These are phyloP conservation scores for Actenoides lindsayi DNA, from an alignment of 2,113 vertebrate species.

Conservation along the genomic window DNA sequence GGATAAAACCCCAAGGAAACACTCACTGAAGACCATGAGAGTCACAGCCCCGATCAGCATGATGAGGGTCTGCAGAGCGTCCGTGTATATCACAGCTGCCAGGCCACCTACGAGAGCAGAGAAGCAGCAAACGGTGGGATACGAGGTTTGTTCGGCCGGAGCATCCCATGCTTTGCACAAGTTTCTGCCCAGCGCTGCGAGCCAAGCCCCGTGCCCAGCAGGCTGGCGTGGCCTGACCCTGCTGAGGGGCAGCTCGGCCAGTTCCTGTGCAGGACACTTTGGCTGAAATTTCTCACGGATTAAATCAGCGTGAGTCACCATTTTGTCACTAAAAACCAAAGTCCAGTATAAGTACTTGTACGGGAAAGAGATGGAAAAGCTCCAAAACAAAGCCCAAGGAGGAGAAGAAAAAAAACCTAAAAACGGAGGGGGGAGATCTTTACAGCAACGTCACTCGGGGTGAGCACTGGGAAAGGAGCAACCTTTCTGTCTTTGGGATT, in stretches of 20 bases:
- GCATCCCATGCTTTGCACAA: background rate
- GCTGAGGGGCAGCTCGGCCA: background rate
- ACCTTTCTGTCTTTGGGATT: background rate
- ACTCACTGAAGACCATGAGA: constrained; percentile 91
- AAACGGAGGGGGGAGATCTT: accelerated
- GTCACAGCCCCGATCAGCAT: constrained; percentile 89
- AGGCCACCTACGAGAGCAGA: constrained; percentile 84
- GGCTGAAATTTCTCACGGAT: background rate
- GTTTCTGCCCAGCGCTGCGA: background rate
- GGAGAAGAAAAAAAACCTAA: background rate
- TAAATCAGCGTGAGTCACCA: constrained; percentile 3
- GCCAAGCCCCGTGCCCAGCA: accelerated
- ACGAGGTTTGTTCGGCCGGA: too few relatives aligned
- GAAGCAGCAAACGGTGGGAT: background rate
- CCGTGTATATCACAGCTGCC: constrained; percentile 97
- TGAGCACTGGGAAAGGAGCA: constrained; percentile 46
- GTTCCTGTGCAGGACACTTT: background rate
- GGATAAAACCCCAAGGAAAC: background rate
- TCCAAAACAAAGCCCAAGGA: background rate
- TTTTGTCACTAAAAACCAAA: background rate
- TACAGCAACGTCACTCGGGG: background rate
- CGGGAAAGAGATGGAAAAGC: background rate
- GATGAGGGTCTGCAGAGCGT: constrained; percentile 90
- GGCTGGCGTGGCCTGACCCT: accelerated
- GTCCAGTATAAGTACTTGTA: background rate